These are phyloP conservation scores for Spialia ferax DNA, from an alignment of 2,888 invertebrate genomes.

Conservation along the genomic window DNA sequence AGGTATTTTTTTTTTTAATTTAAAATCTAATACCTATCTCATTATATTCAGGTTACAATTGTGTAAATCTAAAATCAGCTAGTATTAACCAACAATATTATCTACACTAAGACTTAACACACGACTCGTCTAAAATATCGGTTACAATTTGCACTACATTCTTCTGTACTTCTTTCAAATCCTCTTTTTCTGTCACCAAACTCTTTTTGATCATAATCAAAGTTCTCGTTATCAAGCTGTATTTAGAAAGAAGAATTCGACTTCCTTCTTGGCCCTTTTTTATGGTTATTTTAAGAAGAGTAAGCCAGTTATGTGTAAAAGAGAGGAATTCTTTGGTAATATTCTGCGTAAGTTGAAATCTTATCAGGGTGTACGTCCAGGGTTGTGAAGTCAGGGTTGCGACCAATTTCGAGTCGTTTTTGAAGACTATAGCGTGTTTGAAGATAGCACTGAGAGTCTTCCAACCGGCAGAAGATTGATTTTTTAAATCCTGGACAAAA, in stretches of 20 bases:
- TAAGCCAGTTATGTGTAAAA: slow-evolving; percentile 72
- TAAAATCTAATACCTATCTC: too few species aligned
- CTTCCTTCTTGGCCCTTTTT: slow-evolving; percentile 59
- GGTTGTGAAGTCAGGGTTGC: slow-evolving; percentile 73
- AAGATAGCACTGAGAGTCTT: slow-evolving; percentile 73
- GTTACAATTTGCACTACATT: slow-evolving; percentile 59
- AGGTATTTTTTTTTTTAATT: too few species aligned
- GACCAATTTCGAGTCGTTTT: slow-evolving; percentile 68
- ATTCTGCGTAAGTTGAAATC: slow-evolving; percentile 74
- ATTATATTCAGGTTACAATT: too few species aligned
- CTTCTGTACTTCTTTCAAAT: slow-evolving; percentile 56
- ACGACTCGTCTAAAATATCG: slow-evolving; percentile 61
- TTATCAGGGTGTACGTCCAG: slow-evolving; percentile 74
- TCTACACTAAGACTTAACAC: slow-evolving; percentile 8
- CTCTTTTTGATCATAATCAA: slow-evolving; percentile 63
- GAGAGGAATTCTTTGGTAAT: slow-evolving; percentile 68
- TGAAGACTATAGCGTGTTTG: slow-evolving; percentile 70
- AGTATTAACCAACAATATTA: too few species aligned
- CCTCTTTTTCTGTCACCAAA: slow-evolving; percentile 54
- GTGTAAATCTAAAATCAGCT: too few species aligned
- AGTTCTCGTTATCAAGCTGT: slow-evolving; percentile 69
- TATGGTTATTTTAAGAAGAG: slow-evolving; percentile 67
- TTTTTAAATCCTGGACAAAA: slow-evolving; percentile 64
- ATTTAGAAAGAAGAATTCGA: slow-evolving; percentile 59
- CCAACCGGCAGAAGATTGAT: slow-evolving; percentile 72